Conservation (phyloP, 2,888 invertebrate genomes). For the Branchipolynoe longqiensis region DNA sequence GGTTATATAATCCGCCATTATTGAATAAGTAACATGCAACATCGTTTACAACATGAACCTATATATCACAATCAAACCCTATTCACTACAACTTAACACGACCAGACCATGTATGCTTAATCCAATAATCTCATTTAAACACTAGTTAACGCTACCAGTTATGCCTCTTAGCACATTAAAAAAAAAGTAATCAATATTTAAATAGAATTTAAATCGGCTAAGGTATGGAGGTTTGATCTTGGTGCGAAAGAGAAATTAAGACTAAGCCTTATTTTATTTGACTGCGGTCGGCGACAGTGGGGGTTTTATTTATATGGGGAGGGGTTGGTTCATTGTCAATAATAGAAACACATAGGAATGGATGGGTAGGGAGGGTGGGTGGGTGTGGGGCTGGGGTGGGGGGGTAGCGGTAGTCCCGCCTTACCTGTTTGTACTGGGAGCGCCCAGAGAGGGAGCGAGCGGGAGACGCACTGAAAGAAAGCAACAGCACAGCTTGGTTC, state of each 20-base stretch:
- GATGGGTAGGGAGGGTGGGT: neutral
- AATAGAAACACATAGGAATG: too few relatives aligned
- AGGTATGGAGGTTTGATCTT: too few relatives aligned
- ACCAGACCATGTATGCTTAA: too few relatives aligned
- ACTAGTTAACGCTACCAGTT: too few relatives aligned
- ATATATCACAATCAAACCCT: too few relatives aligned
- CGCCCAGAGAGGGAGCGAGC: conserved; percentile 52
- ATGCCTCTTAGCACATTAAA: neutral
- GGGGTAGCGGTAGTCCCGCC: neutral
- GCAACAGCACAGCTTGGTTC: conserved; percentile 2
- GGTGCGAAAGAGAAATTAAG: neutral
- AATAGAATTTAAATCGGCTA: too few relatives aligned
- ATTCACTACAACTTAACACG: too few relatives aligned
- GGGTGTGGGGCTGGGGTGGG: neutral
- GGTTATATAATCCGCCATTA: too few relatives aligned
- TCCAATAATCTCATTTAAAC: too few relatives aligned
- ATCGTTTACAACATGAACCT: conserved; percentile 1
- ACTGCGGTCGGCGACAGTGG: neutral
- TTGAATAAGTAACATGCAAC: neutral
- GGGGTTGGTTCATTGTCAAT: too few relatives aligned
- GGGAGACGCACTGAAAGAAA: conserved; percentile 51
- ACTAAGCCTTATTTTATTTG: neutral
- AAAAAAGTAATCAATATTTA: too few relatives aligned
- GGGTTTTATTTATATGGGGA: neutral
- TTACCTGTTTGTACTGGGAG: conserved; percentile 45